Evolutionary conservation across 2,888 invertebrate species (phyloP).

Genomic region (Ctenicera cuprea): DNA sequence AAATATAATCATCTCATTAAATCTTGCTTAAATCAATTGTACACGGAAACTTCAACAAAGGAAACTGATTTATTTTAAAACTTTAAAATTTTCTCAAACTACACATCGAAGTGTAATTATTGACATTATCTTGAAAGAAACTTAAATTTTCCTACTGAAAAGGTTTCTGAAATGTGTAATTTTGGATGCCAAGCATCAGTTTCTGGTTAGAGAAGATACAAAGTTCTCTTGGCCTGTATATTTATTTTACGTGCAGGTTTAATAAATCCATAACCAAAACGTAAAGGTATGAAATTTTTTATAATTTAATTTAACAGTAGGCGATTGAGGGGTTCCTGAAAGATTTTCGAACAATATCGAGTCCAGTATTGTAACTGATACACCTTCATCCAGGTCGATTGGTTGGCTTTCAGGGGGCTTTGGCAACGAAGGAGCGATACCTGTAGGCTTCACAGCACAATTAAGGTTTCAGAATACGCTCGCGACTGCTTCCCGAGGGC

Average conservation of each 20-base stretch:
- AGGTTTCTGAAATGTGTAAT: too few relatives aligned
- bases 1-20: constrained; percentile 2
- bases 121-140: too few relatives aligned
- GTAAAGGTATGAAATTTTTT: neutral
- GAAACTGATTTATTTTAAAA: too few relatives aligned
- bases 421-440: constrained; percentile 50
- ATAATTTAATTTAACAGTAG: neutral
- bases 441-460: constrained; percentile 55
- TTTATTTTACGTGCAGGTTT: neutral
- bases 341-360: constrained; percentile 8
- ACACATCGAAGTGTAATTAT: too few relatives aligned
- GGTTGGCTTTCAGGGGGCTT: constrained; percentile 46
- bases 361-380: constrained; percentile 37
- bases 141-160: neutral
- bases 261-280: neutral
- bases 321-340: constrained; percentile 11
- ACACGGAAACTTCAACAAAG: too few relatives aligned
- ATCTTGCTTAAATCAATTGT: neutral
- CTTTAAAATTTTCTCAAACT: too few relatives aligned
- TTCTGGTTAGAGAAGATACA: neutral
- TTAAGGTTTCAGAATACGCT: constrained; percentile 59
- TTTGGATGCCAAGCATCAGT: too few relatives aligned
- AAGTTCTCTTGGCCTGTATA: neutral
- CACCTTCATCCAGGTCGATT: constrained; percentile 47
- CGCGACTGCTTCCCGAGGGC: constrained; percentile 74